Percentiles rank a stretch among this genome's conserved stretches.
phyloP scores from a whole-genome alignment of 64 coral and sea anemone species.

The Exaiptasia diaphana region DNA sequence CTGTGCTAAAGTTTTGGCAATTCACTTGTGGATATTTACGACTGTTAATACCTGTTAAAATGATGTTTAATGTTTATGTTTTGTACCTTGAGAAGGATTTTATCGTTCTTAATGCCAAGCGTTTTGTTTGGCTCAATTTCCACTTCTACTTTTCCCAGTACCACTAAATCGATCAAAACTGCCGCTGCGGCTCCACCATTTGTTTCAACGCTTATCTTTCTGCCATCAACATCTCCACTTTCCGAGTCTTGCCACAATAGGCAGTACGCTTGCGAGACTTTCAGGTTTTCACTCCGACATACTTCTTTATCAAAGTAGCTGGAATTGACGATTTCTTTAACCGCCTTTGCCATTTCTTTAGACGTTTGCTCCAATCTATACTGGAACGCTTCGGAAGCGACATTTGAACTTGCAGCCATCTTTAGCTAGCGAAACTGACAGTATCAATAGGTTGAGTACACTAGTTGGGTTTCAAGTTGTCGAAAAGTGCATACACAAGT shows the following conservation, averaged over 20 bases:
- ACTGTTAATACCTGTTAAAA: no score
- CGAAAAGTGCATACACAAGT: no score
- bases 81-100: conserved; percentile 10
- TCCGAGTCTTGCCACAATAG: conserved; percentile 42
- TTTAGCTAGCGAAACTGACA: no score
- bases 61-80: no score
- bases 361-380: no score
- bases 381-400: no score
- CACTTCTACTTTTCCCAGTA: conserved; percentile 8
- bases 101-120: conserved; percentile 15
- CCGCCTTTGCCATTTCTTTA: background rate
- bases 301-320: background rate
- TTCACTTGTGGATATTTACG: no score
- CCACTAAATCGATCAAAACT: conserved; percentile 16
- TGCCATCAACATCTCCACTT: conserved; percentile 18
- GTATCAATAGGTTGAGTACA: no score
- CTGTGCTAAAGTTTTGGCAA: no score
- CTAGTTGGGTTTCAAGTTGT: no score
- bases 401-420: no score
- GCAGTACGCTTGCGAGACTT: conserved; percentile 33
- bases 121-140: conserved; percentile 16
- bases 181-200: conserved; percentile 1
- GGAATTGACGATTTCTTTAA: background rate
- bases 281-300: background rate
- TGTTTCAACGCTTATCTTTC: background rate